Conservation (phyloP, 2,797 vertebrate genomes). For the Danio choprae region DNA sequence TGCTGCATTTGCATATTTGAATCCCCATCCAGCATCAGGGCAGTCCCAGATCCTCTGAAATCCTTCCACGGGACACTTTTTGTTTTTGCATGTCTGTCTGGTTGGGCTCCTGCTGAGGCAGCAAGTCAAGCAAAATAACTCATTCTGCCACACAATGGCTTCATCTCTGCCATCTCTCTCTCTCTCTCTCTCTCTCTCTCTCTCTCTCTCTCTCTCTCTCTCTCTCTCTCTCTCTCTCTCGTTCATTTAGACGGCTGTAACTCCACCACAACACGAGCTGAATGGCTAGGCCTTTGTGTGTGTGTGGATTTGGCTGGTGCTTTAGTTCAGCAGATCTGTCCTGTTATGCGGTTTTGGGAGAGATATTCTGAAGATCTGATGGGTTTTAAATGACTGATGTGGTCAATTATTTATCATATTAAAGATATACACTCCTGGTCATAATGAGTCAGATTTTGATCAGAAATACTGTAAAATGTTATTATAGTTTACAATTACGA, state of each 20-base stretch:
- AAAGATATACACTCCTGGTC: too few species aligned
- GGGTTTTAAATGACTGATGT: not conserved
- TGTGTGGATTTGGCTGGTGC: conserved; percentile 71
- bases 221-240: conserved; percentile 32
- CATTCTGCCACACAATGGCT: conserved; percentile 80
- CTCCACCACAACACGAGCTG: conserved; percentile 78
- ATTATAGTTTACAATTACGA: too few species aligned
- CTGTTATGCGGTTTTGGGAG: conserved; percentile 48
- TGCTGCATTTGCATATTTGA: not conserved
- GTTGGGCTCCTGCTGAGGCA: conserved; percentile 71
- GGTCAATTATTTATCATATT: not conserved
- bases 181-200: conserved; percentile 60
- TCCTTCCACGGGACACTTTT: conserved; percentile 20
- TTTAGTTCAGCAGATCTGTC: conserved; percentile 72
- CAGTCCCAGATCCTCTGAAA: conserved; percentile 12
- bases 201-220: conserved; percentile 62
- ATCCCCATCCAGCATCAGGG: conserved; percentile 40
- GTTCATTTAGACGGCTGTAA: conserved; percentile 70
- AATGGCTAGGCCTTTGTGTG: conserved; percentile 80
- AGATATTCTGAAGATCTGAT: not conserved
- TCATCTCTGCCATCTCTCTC: conserved; percentile 75
- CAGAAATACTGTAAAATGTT: too few species aligned
- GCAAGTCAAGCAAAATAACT: conserved; percentile 85
- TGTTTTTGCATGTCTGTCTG: not conserved
- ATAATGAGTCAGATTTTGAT: too few species aligned